Conservation (phyloP, 2,113 vertebrate genomes). For the Pardalotus punctatus region DNA sequence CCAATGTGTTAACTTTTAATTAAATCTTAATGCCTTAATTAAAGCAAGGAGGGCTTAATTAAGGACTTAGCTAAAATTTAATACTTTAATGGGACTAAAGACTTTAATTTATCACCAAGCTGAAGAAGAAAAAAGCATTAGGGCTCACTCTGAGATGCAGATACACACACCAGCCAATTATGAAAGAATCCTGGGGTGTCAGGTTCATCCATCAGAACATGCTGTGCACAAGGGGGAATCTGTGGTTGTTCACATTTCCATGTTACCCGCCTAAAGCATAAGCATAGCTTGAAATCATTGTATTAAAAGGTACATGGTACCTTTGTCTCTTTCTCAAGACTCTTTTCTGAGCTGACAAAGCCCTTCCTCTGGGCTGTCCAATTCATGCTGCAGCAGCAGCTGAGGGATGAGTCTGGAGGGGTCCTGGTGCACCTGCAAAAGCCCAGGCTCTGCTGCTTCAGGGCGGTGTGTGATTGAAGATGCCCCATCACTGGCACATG, state of each 20-base stretch:
- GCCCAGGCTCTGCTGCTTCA: accelerated
- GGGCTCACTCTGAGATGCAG: neutral
- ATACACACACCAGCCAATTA: constrained; percentile 18
- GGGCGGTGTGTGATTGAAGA: neutral
- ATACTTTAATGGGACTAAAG: constrained; percentile 72
- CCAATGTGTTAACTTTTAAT: constrained; percentile 54
- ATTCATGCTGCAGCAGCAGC: neutral
- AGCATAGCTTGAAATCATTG: neutral
- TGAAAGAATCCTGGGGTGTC: constrained; percentile 37
- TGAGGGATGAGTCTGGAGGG: neutral
- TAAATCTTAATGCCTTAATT: constrained; percentile 66
- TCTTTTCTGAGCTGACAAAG: neutral
- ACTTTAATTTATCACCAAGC: constrained; percentile 58
- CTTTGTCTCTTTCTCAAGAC: neutral
- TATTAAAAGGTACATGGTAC: neutral
- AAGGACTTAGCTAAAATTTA: constrained; percentile 68
- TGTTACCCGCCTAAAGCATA: neutral
- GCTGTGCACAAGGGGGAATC: neutral
- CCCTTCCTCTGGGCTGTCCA: neutral
- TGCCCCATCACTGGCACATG: neutral
- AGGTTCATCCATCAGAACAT: neutral
- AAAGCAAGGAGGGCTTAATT: constrained; percentile 59
- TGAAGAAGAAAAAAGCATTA: neutral
- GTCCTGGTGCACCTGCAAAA: neutral
- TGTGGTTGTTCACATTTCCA: neutral